Evolutionary conservation across 1,140 invertebrate species (phyloP).

Genomic region (Atopsyche davidsoni): DNA sequence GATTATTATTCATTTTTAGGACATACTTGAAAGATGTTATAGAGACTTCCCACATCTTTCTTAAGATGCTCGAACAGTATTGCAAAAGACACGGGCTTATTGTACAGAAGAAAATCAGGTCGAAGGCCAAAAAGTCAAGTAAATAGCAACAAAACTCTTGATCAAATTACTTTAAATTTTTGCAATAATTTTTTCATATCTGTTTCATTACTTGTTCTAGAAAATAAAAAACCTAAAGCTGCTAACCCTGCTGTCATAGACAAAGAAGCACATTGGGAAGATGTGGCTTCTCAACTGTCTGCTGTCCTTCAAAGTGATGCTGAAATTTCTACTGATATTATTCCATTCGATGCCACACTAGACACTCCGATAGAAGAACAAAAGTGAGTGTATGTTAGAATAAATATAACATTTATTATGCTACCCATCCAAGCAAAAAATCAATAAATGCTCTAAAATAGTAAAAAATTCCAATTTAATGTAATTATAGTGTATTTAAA

Average conservation of each 20-base stretch:
- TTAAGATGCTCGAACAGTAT: slow-evolving; percentile 85
- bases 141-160: slow-evolving; percentile 32
- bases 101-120: slow-evolving; percentile 62
- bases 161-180: not conserved
- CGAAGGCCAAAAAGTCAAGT: slow-evolving; percentile 46
- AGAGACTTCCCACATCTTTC: slow-evolving; percentile 84
- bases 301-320: slow-evolving; percentile 56
- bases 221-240: slow-evolving; percentile 1
- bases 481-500: no score
- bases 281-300: slow-evolving; percentile 61
- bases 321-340: slow-evolving; percentile 54
- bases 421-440: no score
- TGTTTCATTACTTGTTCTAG: not conserved
- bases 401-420: slow-evolving; percentile 12
- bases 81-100: slow-evolving; percentile 66
- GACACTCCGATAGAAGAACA: slow-evolving; percentile 81
- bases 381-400: slow-evolving; percentile 64
- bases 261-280: slow-evolving; percentile 58
- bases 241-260: not conserved
- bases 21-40: slow-evolving; percentile 81
- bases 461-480: no score
- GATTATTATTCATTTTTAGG: slow-evolving; percentile 42
- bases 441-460: no score
- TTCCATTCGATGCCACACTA: slow-evolving; percentile 83
- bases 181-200: not conserved